Base-by-base conservation (phyloP, 2,797 vertebrate species). In the Hippocampus kuda region DNA sequence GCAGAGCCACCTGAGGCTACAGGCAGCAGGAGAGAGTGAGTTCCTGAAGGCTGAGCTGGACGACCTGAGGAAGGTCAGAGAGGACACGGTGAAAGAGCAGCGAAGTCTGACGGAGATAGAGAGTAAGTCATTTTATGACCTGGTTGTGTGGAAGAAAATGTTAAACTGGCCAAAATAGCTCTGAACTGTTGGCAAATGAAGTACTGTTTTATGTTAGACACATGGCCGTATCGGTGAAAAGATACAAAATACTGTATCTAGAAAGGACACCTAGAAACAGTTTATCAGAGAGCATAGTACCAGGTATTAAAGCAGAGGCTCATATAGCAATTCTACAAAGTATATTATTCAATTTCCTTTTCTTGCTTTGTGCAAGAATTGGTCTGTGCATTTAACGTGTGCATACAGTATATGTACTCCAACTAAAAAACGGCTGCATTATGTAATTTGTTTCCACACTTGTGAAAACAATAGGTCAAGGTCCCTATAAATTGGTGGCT, bases 21-120 rank as follows among this genome's bases (percentile, higher is more conserved):
- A 96, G 89, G 97, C 97, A 0, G 85, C 86, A 2, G 95, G 95
- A 0, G 95, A 99, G 82, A 89, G 93, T 0, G 97, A 99, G 88
- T 99, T 99, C 87, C 89, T 98, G 76, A 93, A 91, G 62, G 79
- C 91, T 0, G 97, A 99, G 88, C 90, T 99, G 83, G 97, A 99
- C 0, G 97, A 99, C 88, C 88, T 98, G 77, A 93, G 95, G 68
- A 88, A 93, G 83, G 93, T 91, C 74, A 86, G 92, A 22, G 93
- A 98, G 75, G 94, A 99, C 89, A 97, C 94, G 0, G 94, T 98
- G 88, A 98, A 98, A 84, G 96, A 96, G 0, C 97, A 99, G 88
- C 89, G 94, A 72, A 97, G 93, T 86, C 86, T 99, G 75, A 98
- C 95, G 0, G 97, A 99, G 87, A 95, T 98, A 0, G 97, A 99